These are phyloP conservation scores for Trichonephila clavipes DNA, from an alignment of 1,140 invertebrate genomes.

Conservation along the genomic window DNA sequence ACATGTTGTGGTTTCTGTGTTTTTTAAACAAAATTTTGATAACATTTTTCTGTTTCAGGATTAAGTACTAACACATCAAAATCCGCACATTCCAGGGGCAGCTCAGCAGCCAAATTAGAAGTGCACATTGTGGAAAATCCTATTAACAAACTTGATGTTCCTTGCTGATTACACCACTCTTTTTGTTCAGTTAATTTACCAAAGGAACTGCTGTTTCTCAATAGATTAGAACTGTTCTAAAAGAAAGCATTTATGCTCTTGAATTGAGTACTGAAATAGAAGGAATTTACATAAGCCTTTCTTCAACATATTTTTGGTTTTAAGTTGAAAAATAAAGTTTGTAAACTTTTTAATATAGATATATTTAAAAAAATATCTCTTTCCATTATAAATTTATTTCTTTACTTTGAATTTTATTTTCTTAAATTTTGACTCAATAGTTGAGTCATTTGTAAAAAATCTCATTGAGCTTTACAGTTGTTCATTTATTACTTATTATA, in stretches of 20 bases:
- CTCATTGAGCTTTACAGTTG: too few species aligned
- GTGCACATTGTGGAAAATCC: constrained; percentile 76
- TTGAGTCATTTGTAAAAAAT: too few species aligned
- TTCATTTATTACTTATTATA: too few species aligned
- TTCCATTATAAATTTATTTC: too few species aligned
- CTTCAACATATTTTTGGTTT: background rate
- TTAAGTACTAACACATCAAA: constrained; percentile 40
- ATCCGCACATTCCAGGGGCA: constrained; percentile 62
- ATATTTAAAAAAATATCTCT: too few species aligned
- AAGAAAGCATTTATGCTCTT: background rate
- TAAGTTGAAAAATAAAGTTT: background rate
- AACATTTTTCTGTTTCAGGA: background rate
- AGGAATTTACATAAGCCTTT: background rate
- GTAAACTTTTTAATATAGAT: too few species aligned
- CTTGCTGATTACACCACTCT: constrained; percentile 45
- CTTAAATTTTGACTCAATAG: too few species aligned
- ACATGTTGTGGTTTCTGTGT: too few species aligned
- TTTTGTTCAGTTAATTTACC: background rate
- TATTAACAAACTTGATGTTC: constrained; percentile 63
- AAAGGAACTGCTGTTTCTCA: background rate
- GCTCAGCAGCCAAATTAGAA: constrained; percentile 65
- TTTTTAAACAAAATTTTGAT: too few species aligned
- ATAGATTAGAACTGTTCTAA: background rate
- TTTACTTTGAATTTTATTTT: too few species aligned
- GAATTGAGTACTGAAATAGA: background rate